phyloP scores from a whole-genome alignment of 2,113 vertebrate species.

The Ciconia maguari region DNA sequence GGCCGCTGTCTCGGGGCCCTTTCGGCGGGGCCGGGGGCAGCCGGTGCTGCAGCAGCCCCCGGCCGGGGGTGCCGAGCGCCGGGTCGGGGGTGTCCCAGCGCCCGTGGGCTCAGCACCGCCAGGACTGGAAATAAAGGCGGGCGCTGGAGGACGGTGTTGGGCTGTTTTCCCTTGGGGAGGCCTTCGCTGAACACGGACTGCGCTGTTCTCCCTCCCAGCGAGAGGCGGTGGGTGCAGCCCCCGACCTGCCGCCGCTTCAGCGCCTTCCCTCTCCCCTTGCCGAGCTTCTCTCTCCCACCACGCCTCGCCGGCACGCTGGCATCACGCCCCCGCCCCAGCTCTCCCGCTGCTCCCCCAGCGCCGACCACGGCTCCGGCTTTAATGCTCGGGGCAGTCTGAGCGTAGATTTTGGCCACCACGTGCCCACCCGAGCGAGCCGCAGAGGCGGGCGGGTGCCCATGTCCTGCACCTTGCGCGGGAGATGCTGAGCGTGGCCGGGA shows the following conservation, averaged over 20 bases:
- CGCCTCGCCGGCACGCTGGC: background rate
- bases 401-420: too few species aligned
- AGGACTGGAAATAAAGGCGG: background rate
- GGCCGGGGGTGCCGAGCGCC: too few species aligned
- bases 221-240: background rate
- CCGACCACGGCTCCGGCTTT: fast-evolving
- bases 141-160: background rate
- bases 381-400: too few species aligned
- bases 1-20: background rate
- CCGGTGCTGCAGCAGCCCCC: background rate
- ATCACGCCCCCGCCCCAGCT: background rate
- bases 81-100: background rate
- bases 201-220: background rate
- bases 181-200: background rate
- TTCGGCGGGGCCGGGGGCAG: background rate
- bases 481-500: background rate
- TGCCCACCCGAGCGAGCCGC: background rate
- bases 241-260: background rate
- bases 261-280: background rate
- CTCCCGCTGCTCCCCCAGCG: background rate
- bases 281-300: background rate
- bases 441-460: background rate
- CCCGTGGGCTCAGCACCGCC: background rate
- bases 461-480: background rate
- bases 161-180: background rate